phyloP scores from a whole-genome alignment of 2,888 invertebrate genomes.

The Lycaena phlaeas region DNA sequence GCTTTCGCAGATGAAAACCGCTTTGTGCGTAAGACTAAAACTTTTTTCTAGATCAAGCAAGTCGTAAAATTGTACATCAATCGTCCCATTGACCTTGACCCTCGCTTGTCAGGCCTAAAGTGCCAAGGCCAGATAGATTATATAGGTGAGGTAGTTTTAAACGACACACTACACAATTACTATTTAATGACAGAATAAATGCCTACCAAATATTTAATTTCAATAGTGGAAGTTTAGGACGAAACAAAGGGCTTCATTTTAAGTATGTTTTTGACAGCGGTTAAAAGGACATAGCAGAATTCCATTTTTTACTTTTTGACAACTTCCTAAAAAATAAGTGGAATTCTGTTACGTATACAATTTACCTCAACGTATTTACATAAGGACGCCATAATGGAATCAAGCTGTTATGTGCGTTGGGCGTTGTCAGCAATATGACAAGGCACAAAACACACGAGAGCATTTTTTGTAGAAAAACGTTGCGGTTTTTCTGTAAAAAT shows the following conservation, averaged over 20 bases:
- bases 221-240: neutral
- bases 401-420: slow-evolving; percentile 5
- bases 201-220: neutral
- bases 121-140: no score
- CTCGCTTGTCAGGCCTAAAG: no score
- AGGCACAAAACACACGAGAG: slow-evolving; percentile 14
- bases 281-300: neutral
- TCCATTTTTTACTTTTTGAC: neutral
- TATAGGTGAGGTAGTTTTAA: no score
- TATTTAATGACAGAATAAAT: no score
- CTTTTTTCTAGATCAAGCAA: no score
- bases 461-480: neutral
- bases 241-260: neutral
- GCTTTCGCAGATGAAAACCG: no score
- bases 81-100: no score
- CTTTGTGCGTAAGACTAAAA: no score
- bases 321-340: slow-evolving; percentile 1
- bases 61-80: no score
- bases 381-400: slow-evolving; percentile 37
- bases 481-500: no score
- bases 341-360: slow-evolving; percentile 17
- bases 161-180: no score
- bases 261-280: neutral
- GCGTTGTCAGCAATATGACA: slow-evolving; percentile 15
- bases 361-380: slow-evolving; percentile 42